Evolutionary conservation across 1,140 invertebrate genomes (phyloP).

Genomic region (Drosophila pallidifrons): DNA sequence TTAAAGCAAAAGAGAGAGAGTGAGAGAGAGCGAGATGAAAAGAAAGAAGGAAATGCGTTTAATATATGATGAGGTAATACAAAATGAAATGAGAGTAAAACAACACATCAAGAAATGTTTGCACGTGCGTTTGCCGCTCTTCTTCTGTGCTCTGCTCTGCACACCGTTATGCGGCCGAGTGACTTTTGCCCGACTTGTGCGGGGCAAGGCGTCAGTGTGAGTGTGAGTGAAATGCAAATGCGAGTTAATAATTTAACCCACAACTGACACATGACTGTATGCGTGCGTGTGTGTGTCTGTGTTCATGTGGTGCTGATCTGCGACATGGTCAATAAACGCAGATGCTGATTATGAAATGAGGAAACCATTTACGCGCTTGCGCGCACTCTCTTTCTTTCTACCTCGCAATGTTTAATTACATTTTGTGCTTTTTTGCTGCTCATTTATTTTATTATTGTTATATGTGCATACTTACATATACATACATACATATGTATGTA

Average conservation of each 20-base stretch:
- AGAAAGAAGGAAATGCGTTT: constrained; percentile 34
- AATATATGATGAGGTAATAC: constrained; percentile 34
- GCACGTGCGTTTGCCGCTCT: constrained; percentile 39
- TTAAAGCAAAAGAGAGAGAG: constrained; percentile 38
- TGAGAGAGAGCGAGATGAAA: not conserved
- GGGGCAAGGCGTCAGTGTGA: constrained; percentile 4
- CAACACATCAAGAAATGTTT: constrained; percentile 12
- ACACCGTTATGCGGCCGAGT: constrained; percentile 61
- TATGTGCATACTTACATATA: constrained; percentile 6
- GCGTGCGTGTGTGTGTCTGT: not conserved
- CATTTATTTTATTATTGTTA: constrained; percentile 60
- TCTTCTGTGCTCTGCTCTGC: constrained; percentile 1
- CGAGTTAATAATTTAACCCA: constrained; percentile 41
- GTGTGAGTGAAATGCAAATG: constrained; percentile 39
- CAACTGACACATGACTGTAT: constrained; percentile 23
- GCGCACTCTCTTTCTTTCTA: constrained; percentile 17
- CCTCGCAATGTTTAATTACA: constrained; percentile 69
- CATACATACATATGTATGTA: not conserved
- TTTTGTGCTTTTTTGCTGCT: constrained; percentile 54
- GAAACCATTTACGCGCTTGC: constrained; percentile 60
- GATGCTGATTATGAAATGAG: constrained; percentile 75
- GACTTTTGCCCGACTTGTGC: constrained; percentile 53
- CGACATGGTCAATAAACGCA: constrained; percentile 52
- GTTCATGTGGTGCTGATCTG: constrained; percentile 12
- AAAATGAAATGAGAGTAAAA: not conserved